Evolutionary conservation across 2,113 vertebrate genomes (phyloP).

Genomic region (Hystrix cristata): DNA sequence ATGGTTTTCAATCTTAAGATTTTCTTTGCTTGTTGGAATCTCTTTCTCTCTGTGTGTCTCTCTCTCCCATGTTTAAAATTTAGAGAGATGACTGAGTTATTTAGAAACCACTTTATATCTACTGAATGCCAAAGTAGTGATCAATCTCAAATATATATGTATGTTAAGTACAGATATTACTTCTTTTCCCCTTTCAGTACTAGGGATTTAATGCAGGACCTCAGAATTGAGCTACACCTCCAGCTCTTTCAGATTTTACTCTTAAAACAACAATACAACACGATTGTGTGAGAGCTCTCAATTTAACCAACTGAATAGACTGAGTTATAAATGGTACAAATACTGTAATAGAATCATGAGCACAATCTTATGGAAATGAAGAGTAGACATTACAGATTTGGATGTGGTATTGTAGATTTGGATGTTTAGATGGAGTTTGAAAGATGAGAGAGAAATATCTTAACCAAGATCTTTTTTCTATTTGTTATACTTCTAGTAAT

Average conservation of each 20-base stretch:
- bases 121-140: background rate
- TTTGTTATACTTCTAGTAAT: background rate
- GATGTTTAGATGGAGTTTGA: background rate
- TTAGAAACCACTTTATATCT: background rate
- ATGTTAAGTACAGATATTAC: background rate
- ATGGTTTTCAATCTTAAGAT: background rate
- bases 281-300: background rate
- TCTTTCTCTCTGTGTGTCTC: background rate
- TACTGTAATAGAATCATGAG: background rate
- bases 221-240: background rate
- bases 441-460: background rate
- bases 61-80: background rate
- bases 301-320: background rate
- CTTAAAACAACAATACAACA: background rate
- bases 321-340: background rate
- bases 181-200: background rate
- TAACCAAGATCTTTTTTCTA: background rate
- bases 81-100: background rate
- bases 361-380: background rate
- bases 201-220: background rate
- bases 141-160: background rate
- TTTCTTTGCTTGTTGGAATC: constrained; percentile 28
- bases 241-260: background rate
- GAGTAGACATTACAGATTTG: background rate
- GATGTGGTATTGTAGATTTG: background rate